Conservation (phyloP, 2,888 invertebrate genomes). For the Adela reaumurella region DNA sequence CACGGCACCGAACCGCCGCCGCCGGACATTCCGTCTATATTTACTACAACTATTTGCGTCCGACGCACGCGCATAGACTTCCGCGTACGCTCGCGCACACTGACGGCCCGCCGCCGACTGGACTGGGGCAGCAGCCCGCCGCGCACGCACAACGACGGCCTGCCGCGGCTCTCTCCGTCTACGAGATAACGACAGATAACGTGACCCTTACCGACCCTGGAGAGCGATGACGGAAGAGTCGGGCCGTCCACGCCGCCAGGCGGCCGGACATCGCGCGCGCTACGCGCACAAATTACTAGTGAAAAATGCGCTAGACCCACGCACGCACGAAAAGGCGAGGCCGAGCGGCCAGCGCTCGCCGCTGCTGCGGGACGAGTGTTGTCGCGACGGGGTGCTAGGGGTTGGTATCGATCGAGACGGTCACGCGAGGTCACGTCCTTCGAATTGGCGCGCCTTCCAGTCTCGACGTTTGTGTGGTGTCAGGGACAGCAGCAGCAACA, state of each 20-base stretch:
- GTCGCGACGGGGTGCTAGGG: background rate
- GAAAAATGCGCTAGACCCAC: background rate
- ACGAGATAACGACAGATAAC: background rate
- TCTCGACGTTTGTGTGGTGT: constrained; percentile 8
- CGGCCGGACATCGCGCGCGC: constrained; percentile 29
- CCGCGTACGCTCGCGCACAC: constrained; percentile 47
- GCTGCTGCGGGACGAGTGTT: background rate
- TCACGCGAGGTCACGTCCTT: constrained; percentile 53
- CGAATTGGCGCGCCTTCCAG: constrained; percentile 41
- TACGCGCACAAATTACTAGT: background rate
- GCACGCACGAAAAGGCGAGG: background rate
- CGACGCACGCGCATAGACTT: constrained; percentile 52
- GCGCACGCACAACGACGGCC: constrained; percentile 7
- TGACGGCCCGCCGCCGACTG: constrained; percentile 48
- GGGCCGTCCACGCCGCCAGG: constrained; percentile 39
- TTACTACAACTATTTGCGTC: constrained; percentile 53
- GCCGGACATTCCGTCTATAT: constrained; percentile 51
- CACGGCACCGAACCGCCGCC: constrained; percentile 66
- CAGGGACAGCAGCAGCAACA: constrained; percentile 6
- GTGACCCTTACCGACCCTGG: constrained; percentile 33
- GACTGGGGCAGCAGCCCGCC: constrained; percentile 16
- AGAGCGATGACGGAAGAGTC: constrained; percentile 45
- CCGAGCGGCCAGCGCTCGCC: background rate
- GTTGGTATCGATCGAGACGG: constrained; percentile 39
- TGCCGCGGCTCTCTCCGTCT: constrained; percentile 11